phyloP scores from a whole-genome alignment of 2,888 invertebrate species.

The Pristionchus japonicus region DNA sequence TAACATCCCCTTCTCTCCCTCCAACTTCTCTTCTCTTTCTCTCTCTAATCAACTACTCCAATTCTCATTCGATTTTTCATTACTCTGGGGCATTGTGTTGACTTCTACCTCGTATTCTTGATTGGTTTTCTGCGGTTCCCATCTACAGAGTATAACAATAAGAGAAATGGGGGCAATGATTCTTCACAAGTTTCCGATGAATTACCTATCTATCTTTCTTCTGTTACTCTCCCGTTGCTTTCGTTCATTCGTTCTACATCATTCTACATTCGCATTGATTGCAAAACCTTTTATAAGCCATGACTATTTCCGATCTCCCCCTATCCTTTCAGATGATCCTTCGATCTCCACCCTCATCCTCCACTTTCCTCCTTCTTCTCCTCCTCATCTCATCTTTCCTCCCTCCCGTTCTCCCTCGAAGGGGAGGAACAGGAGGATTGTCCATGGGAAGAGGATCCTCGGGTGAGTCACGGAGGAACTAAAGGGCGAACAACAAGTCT shows the following conservation, averaged over 20 bases:
- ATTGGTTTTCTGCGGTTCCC: not conserved
- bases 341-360: not conserved
- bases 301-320: no score
- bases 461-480: not conserved
- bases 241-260: no score
- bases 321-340: constrained; percentile 1
- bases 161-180: no score
- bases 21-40: not conserved
- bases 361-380: not conserved
- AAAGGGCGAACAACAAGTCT: no score
- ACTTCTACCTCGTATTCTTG: not conserved
- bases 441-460: constrained; percentile 44
- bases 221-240: not conserved
- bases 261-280: no score
- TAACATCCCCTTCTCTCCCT: constrained; percentile 10
- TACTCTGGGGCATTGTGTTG: not conserved
- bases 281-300: no score
- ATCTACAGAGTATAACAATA: no score
- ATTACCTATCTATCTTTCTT: no score
- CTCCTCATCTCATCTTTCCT: constrained; percentile 32
- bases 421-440: constrained; percentile 40
- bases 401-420: constrained; percentile 29
- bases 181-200: no score
- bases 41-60: constrained; percentile 23
- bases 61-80: constrained; percentile 19